Conservation (phyloP, 1,140 invertebrate species). For the Telenomus remus region DNA sequence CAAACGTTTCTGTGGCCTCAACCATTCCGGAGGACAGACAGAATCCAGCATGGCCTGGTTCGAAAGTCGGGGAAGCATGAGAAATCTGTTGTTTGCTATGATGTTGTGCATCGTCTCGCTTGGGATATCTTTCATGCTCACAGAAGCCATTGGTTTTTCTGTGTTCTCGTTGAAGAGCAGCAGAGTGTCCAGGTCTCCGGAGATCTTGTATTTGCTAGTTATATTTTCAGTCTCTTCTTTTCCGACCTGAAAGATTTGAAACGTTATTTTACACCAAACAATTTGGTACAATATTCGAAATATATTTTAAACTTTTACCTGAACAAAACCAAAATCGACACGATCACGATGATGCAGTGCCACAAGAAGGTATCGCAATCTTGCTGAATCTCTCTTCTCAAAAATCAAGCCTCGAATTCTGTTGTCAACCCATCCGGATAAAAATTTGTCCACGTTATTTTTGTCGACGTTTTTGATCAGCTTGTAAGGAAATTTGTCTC, state of each 20-base stretch:
- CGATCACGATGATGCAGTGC: conserved; percentile 90
- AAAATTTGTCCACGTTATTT: conserved; percentile 84
- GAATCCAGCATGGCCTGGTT: conserved; percentile 89
- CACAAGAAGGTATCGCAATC: conserved; percentile 90
- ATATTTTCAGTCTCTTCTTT: conserved; percentile 80
- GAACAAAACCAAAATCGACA: conserved; percentile 90
- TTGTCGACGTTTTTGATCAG: conserved; percentile 84
- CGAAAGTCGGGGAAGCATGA: conserved; percentile 90
- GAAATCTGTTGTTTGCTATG: conserved; percentile 91
- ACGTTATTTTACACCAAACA: too few species aligned
- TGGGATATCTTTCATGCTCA: conserved; percentile 91
- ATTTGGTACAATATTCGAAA: too few species aligned
- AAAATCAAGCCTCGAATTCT: conserved; percentile 92
- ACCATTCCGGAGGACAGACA: conserved; percentile 91
- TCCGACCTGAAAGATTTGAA: conserved; percentile 79
- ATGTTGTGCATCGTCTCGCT: conserved; percentile 91
- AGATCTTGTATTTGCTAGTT: conserved; percentile 82
- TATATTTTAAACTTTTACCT: conserved; percentile 54
- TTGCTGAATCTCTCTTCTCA: conserved; percentile 83
- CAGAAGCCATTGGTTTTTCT: conserved; percentile 86
- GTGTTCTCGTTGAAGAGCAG: conserved; percentile 94
- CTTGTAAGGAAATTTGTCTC: conserved; percentile 88
- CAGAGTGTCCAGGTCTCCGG: conserved; percentile 87
- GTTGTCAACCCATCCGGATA: conserved; percentile 93
- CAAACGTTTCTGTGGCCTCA: conserved; percentile 86